Evolutionary conservation across 2,113 vertebrate genomes (phyloP).

Genomic region (Triplophysa siluroides): DNA sequence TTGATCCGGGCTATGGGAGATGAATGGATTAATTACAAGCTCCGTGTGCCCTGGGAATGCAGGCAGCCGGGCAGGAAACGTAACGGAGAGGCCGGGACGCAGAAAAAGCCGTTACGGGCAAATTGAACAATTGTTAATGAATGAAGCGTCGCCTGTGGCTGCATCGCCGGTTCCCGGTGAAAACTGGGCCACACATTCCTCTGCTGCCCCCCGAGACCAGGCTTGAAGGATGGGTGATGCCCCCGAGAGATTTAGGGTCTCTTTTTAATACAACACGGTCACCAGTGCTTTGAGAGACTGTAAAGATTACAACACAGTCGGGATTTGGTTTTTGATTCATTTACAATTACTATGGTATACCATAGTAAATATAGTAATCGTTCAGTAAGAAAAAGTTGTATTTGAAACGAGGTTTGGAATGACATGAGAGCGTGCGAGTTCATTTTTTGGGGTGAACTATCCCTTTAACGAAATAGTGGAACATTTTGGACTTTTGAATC

Average conservation of each 20-base stretch:
- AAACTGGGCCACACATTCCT: slow-evolving; percentile 57
- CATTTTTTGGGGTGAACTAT: no score
- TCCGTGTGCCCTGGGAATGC: slow-evolving; percentile 64
- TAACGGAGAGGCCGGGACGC: slow-evolving; percentile 62
- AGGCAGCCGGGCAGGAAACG: slow-evolving; percentile 63
- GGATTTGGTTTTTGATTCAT: neutral
- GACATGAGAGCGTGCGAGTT: no score
- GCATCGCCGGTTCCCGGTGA: slow-evolving; percentile 29
- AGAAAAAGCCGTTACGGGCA: slow-evolving; percentile 75
- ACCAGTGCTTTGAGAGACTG: neutral
- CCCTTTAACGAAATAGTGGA: no score
- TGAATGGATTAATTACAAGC: slow-evolving; percentile 81
- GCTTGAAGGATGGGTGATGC: slow-evolving; percentile 7
- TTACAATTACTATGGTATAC: neutral
- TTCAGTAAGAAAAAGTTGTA: no score
- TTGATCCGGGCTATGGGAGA: slow-evolving; percentile 74
- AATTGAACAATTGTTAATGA: slow-evolving; percentile 80
- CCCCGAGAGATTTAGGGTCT: neutral
- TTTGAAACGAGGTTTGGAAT: no score
- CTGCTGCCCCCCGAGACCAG: slow-evolving; percentile 56
- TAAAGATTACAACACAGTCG: neutral
- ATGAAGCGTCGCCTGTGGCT: slow-evolving; percentile 69
- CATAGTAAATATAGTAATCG: no score
- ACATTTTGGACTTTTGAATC: no score
- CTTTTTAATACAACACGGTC: neutral